Evolutionary conservation across 2,797 vertebrate species (phyloP).

Genomic region (Rhincodon typus): DNA sequence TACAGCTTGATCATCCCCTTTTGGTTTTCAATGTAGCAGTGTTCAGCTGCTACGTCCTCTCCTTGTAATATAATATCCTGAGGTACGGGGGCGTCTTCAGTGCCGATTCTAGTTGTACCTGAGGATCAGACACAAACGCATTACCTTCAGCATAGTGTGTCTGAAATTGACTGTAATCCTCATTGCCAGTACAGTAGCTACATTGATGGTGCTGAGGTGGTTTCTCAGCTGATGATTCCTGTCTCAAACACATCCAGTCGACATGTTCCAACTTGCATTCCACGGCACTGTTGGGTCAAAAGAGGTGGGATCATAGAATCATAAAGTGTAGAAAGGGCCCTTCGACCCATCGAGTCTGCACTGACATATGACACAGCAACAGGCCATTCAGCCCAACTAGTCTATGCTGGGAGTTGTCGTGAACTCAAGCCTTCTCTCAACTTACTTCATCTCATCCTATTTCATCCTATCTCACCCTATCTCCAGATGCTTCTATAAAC

Average conservation of each 20-base stretch:
- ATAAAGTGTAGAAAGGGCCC: too few relatives aligned
- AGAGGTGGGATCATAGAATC: too few relatives aligned
- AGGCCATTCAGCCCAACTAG: background rate
- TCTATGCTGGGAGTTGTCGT: background rate
- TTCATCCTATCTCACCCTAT: background rate
- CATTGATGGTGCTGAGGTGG: background rate
- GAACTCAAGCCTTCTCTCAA: background rate
- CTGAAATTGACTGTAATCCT: background rate
- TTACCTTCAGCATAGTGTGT: background rate
- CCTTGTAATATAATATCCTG: constrained; percentile 68
- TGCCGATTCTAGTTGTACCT: constrained; percentile 67
- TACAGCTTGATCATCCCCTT: constrained; percentile 63
- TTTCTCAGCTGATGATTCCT: background rate
- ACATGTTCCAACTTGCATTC: background rate
- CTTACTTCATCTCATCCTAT: background rate
- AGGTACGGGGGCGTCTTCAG: constrained; percentile 60
- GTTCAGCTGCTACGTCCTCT: constrained; percentile 62
- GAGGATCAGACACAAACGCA: constrained; percentile 20
- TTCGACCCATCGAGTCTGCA: too few relatives aligned
- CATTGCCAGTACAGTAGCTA: background rate
- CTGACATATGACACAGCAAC: background rate
- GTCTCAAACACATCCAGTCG: background rate
- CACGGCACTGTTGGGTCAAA: background rate
- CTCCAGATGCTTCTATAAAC: background rate
- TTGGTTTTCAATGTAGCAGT: constrained; percentile 64